These are phyloP conservation scores for Clistopyga incitator DNA, from an alignment of 2,888 invertebrate genomes.

Conservation along the genomic window DNA sequence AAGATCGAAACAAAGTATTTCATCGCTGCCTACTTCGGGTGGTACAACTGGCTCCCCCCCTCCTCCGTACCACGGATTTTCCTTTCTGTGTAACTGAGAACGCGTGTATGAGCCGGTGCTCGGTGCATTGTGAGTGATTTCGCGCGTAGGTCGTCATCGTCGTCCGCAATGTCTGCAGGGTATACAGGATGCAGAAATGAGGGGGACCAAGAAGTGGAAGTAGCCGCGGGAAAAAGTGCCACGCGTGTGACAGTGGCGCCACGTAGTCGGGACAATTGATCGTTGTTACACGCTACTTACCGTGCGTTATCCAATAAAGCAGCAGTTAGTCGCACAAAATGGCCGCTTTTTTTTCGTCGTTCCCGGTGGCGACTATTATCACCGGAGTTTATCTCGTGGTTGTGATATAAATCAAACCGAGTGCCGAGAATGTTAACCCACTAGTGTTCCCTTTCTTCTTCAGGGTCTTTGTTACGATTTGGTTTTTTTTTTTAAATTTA, in stretches of 20 bases:
- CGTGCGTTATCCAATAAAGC: conserved; percentile 17
- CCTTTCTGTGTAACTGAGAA: conserved; percentile 4
- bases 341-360: not conserved
- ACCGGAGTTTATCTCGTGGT: conserved; percentile 10
- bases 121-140: conserved; percentile 61
- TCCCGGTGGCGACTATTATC: conserved; percentile 16
- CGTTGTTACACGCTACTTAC: conserved; percentile 64
- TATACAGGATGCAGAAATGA: not conserved
- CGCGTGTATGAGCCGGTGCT: conserved; percentile 20
- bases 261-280: conserved; percentile 76
- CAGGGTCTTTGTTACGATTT: not conserved
- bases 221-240: conserved; percentile 7
- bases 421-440: not conserved
- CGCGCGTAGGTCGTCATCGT: conserved; percentile 56
- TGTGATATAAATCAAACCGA: conserved; percentile 15
- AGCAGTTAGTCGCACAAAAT: not conserved
- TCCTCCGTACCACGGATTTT: conserved; percentile 4
- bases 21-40: conserved; percentile 60
- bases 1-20: conserved; percentile 63
- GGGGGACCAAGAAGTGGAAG: not conserved
- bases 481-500: not conserved
- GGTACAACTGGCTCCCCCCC: conserved; percentile 39
- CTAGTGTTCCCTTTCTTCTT: not conserved
- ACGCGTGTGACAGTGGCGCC: conserved; percentile 73
- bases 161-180: conserved; percentile 1